phyloP scores from a whole-genome alignment of 2,888 invertebrate genomes.

The Scaptomyza polygonia region DNA sequence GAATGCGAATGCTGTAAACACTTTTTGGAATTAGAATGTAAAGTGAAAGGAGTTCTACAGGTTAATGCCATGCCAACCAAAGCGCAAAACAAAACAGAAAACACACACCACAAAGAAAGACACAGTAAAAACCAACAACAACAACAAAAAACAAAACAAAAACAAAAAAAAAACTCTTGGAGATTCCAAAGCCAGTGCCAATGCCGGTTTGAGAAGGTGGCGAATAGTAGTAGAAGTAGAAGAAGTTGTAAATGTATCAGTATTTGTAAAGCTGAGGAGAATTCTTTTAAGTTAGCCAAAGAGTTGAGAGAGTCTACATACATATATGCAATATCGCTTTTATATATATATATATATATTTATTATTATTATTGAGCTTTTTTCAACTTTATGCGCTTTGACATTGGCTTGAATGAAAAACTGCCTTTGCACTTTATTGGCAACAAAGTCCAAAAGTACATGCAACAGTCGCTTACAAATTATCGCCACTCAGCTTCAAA shows the following conservation, averaged over 20 bases:
- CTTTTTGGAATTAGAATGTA: slow-evolving; percentile 75
- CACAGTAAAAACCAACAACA: too few species aligned
- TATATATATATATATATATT: background rate
- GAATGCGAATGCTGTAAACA: slow-evolving; percentile 72
- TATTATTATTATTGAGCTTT: background rate
- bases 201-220: slow-evolving; percentile 19
- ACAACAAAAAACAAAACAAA: slow-evolving; percentile 1
- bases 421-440: slow-evolving; percentile 21
- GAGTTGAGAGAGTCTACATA: slow-evolving; percentile 1
- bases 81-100: slow-evolving; percentile 6
- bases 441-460: background rate
- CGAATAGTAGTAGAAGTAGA: background rate
- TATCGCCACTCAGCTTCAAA: too few species aligned
- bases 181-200: slow-evolving; percentile 15
- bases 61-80: slow-evolving; percentile 66
- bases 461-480: slow-evolving; percentile 7
- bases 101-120: background rate
- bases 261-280: background rate
- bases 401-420: slow-evolving; percentile 37
- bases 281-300: background rate
- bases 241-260: background rate
- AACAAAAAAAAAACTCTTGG: slow-evolving; percentile 7
- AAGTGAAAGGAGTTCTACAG: slow-evolving; percentile 79
- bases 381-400: slow-evolving; percentile 7
- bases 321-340: background rate